Evolutionary conservation across 2,888 invertebrate genomes (phyloP), one percentile per base, ranked within the genome.

Genomic region (Deroplatys truncata): DNA sequence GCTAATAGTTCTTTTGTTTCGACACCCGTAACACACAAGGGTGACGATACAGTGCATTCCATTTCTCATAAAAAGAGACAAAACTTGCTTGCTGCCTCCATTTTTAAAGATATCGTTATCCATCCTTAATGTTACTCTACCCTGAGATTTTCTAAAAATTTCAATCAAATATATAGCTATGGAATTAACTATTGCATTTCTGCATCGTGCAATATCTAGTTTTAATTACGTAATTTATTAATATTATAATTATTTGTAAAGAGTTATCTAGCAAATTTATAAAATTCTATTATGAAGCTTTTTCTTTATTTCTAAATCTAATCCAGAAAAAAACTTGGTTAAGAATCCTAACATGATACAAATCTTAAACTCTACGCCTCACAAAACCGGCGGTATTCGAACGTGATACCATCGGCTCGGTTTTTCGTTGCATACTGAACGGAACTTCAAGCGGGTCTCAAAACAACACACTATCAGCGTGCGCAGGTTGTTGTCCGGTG

Each of bases 71-170:
- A 72, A 56, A 56, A 72, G 56, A 72, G 56, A 72, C 56, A 72
- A 72, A 72, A 72, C 56, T 72, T 72, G 2, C 56, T 25, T 72
- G 15, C 2, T 56, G 56, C 4, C 56, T 72, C 56, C 5, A 20
- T 72, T 20, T 56, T 72, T 72, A 72, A 72, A 84, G 84, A 31
- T 31, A 84, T 84, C n/a, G 10, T 31, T n/a, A 84, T 84, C 84
- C 28, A 29, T 84, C 16, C 84, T 28, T 84, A 28, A 84, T 31
- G n/a, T 29, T 29, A 84, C 28, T 83, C 89, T 89, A 89, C 89
- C 89, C 89, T 89, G 89, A 89, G 89, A 72, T 88, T 89, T 88
- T 89, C 88, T 89, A 89, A 89, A 84, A 84, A 88, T 84, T 28
- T 88, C 72, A 84, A 49, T 84, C 31, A 88, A 43, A 28, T 56